These are phyloP conservation scores for Fistularia commersonii DNA, from an alignment of 2,797 vertebrate species.

Conservation along the genomic window DNA sequence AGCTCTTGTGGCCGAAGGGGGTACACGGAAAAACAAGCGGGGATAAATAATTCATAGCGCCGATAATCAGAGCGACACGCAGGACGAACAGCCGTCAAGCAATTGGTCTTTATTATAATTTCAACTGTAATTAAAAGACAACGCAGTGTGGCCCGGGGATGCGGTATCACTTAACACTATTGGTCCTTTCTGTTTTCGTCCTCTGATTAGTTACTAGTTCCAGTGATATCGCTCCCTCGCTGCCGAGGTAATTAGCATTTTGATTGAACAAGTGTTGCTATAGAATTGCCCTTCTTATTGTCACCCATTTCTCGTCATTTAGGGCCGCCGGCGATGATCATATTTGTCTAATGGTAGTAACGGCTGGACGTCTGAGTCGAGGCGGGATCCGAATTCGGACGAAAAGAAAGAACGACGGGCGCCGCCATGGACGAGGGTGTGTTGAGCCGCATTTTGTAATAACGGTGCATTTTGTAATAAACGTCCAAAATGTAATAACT, in stretches of 20 bases:
- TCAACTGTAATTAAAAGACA: neutral
- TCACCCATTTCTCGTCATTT: neutral
- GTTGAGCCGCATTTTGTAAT: no score
- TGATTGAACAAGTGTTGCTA: neutral
- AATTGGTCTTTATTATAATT: conserved; percentile 1
- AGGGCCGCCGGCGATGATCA: neutral
- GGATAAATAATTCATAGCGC: neutral
- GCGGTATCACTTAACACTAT: conserved; percentile 1
- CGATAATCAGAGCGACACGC: neutral
- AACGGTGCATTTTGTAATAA: no score
- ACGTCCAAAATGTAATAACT: no score
- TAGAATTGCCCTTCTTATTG: neutral
- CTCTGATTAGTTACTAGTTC: neutral
- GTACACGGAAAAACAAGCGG: neutral
- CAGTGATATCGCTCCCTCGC: neutral
- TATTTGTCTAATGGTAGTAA: neutral
- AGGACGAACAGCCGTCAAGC: neutral
- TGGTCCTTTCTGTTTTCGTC: neutral
- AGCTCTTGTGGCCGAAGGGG: neutral
- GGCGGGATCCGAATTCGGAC: no score
- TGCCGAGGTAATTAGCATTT: neutral
- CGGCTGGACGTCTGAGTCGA: no score
- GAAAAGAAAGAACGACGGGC: no score
- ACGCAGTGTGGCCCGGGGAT: neutral
- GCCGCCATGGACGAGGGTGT: no score